These are phyloP conservation scores for Elaeidobius kamerunicus DNA, from an alignment of 2,888 invertebrate genomes.

Conservation along the genomic window DNA sequence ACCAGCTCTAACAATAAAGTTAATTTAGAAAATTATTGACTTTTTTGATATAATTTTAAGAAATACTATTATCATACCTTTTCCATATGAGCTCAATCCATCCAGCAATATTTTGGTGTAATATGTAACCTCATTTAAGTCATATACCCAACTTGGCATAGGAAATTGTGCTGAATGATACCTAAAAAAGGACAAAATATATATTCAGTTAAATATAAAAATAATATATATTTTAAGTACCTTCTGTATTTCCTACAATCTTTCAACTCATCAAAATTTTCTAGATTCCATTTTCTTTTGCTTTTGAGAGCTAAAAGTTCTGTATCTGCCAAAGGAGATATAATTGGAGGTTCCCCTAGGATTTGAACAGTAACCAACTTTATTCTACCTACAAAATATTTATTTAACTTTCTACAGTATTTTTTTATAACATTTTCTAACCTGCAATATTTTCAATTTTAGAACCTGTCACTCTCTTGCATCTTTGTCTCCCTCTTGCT, in stretches of 20 bases:
- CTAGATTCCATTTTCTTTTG: conserved; percentile 44
- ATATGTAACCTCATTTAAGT: conserved; percentile 45
- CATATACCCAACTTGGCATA: conserved; percentile 45
- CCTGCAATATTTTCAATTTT: conserved; percentile 42
- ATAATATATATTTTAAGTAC: conserved; percentile 31
- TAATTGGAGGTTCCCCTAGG: conserved; percentile 63
- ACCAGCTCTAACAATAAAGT: conserved; percentile 49
- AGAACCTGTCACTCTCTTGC: conserved; percentile 55
- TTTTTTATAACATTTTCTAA: conserved; percentile 6
- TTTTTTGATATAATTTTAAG: no score
- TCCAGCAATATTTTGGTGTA: conserved; percentile 42
- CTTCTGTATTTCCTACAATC: conserved; percentile 45
- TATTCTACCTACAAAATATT: conserved; percentile 43
- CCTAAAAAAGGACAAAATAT: conserved; percentile 31
- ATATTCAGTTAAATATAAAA: background rate
- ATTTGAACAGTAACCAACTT: conserved; percentile 62
- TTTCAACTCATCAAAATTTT: conserved; percentile 39
- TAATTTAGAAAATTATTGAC: conserved; percentile 1
- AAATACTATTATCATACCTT: no score
- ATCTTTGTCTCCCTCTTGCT: conserved; percentile 75
- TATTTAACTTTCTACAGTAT: background rate
- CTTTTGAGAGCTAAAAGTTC: conserved; percentile 51
- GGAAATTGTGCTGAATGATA: conserved; percentile 46
- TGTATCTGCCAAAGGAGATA: conserved; percentile 54
- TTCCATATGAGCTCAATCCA: conserved; percentile 40